Conservation (phyloP, 2,888 invertebrate genomes). For the Drosophila tripunctata region DNA sequence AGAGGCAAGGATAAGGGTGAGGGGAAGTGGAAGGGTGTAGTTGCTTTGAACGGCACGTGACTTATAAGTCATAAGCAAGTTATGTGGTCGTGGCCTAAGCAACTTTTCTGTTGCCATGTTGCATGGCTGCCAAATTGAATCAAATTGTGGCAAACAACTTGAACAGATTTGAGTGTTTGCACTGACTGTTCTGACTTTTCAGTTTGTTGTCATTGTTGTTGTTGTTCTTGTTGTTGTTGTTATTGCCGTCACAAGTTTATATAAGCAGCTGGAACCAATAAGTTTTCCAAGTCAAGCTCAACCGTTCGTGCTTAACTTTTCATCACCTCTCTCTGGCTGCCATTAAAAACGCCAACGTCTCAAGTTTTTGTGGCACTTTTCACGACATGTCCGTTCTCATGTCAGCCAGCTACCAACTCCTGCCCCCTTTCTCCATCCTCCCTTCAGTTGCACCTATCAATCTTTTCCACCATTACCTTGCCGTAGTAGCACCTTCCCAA, state of each 20-base stretch:
- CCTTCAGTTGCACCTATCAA: neutral
- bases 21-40: neutral
- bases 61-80: constrained; percentile 69
- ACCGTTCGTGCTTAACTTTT: constrained; percentile 38
- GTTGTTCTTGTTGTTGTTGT: constrained; percentile 11
- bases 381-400: constrained; percentile 26
- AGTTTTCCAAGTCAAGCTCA: constrained; percentile 46
- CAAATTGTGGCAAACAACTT: constrained; percentile 72
- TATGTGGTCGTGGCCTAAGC: constrained; percentile 53
- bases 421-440: neutral
- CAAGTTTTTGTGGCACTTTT: constrained; percentile 40
- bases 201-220: too few relatives aligned
- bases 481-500: neutral
- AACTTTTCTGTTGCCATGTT: constrained; percentile 59
- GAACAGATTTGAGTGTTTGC: constrained; percentile 65
- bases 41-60: constrained; percentile 56
- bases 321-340: constrained; percentile 31
- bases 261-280: constrained; percentile 44
- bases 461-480: neutral
- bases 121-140: constrained; percentile 70
- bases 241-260: constrained; percentile 44
- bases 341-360: constrained; percentile 31
- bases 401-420: neutral
- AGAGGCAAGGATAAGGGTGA: too few relatives aligned
- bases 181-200: constrained; percentile 7